Conservation (phyloP, 2,113 vertebrate genomes). For the Hyaena hyaena region DNA sequence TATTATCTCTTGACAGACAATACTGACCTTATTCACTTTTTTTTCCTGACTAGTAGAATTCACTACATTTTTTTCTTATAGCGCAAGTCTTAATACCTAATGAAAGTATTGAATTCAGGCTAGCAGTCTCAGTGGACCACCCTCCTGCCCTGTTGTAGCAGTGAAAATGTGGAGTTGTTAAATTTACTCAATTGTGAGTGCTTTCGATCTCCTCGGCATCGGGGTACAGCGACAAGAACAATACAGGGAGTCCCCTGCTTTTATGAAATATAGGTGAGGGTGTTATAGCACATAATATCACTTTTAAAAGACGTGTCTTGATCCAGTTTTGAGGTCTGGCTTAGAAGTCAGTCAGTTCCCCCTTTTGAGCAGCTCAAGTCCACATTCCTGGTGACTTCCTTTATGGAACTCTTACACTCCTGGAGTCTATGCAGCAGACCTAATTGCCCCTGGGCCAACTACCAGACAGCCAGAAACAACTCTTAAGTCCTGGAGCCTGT, state of each 20-base stretch:
- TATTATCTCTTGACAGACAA: not conserved
- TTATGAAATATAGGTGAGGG: not conserved
- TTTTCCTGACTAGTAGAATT: not conserved
- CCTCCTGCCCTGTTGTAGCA: not conserved
- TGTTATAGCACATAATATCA: not conserved
- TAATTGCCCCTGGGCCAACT: not conserved
- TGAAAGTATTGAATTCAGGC: not conserved
- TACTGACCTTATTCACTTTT: not conserved
- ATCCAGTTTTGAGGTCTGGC: not conserved
- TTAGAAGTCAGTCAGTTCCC: not conserved
- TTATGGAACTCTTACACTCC: not conserved
- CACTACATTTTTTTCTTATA: not conserved
- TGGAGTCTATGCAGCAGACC: not conserved
- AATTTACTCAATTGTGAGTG: not conserved
- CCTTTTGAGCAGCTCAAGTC: not conserved
- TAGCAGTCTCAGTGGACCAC: not conserved
- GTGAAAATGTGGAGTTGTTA: constrained; percentile 34
- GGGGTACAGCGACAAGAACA: not conserved
- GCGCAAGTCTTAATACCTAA: not conserved
- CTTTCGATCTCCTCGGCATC: not conserved
- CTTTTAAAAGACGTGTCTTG: not conserved
- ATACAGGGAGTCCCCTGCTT: not conserved
- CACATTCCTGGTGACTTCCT: not conserved
- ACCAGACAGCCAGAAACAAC: not conserved
- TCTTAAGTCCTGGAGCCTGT: not conserved